Evolutionary conservation across 2,797 vertebrate genomes (phyloP), one percentile per base, ranked within the genome.

Genomic region (Limnodromus scolopaceus): DNA sequence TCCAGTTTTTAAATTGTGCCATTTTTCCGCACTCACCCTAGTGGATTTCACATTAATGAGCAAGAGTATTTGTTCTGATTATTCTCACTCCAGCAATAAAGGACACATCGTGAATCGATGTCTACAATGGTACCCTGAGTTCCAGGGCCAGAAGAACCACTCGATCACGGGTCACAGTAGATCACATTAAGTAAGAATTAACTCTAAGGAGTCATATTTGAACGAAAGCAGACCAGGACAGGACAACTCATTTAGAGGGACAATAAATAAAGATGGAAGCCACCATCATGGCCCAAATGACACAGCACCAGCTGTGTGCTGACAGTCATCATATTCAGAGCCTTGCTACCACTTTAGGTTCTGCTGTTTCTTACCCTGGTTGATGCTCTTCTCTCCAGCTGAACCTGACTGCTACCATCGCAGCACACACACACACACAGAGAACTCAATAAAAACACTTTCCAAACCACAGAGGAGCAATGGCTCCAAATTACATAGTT

Each of bases 391-490:
- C 70, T 91, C 84, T 90, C 39, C 77, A 90, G 90, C 83, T 63
- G 83, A 94, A 88, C 51, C 92, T 76, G 38, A 8, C 84, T 80
- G 86, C 91, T 65, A 82, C 82, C 96, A 79, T 69, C 66, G 41
- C 96, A 97, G 75, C 84, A 48, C 83, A 84, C 86, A 89, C 84
- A 81, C 84, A 92, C 30, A 3, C 22, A 55, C 68, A 79, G 7
- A 88, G 53, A 93, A 34, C 85, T 92, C 93, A 32, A 79, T 92
- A 84, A 94, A 94, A 85, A 22, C 63, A 63, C 53, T 65, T 92
- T 89, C 96, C 96, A 97, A 96, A 94, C 92, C 94, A 89, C 96
- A 94, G 86, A 89, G 39, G 60, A 91, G 75, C 90, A 39, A 11
- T 5, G 75, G 86, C 78, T 96, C 94, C 96, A 95, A 93, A 96